Conservation (phyloP, 2,888 invertebrate genomes). For the Eupithecia subumbrata region DNA sequence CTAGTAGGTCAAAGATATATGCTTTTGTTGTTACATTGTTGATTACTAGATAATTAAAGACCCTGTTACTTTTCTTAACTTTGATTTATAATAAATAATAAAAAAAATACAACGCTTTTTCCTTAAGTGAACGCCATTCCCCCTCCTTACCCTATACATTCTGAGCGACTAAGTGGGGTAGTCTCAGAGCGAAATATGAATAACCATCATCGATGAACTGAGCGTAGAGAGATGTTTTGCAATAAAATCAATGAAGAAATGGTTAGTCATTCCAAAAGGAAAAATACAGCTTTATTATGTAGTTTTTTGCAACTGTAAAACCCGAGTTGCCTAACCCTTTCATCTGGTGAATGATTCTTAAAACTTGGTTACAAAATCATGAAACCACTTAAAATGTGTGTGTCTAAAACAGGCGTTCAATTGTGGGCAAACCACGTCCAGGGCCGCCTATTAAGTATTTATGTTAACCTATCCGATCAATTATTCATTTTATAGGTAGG, state of each 20-base stretch:
- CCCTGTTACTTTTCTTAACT: too few species aligned
- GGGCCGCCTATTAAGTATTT: not conserved
- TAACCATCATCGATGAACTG: not conserved
- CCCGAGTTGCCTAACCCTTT: conserved; percentile 24
- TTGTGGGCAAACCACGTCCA: not conserved
- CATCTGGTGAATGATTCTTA: conserved; percentile 17
- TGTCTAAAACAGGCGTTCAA: not conserved
- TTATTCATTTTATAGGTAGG: too few species aligned
- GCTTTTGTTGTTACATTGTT: too few species aligned
- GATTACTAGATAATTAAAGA: too few species aligned
- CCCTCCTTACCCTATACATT: too few species aligned
- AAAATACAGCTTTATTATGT: not conserved
- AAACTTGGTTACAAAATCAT: conserved; percentile 24
- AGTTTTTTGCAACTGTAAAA: conserved; percentile 20
- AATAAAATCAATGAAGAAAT: not conserved
- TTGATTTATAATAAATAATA: too few species aligned
- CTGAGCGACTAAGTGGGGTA: too few species aligned
- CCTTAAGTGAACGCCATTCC: too few species aligned
- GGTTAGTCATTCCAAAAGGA: conserved; percentile 19
- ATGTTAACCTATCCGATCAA: too few species aligned
- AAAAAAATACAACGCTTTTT: too few species aligned
- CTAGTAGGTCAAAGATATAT: too few species aligned
- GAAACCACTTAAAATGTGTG: not conserved
- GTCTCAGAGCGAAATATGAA: too few species aligned
- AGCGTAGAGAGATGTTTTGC: not conserved